A percentile compares a stretch with the other conserved stretches of the same genome.
Evolutionary conservation across 2,888 invertebrate species (phyloP).

Genomic region (Chirona hameri): DNA sequence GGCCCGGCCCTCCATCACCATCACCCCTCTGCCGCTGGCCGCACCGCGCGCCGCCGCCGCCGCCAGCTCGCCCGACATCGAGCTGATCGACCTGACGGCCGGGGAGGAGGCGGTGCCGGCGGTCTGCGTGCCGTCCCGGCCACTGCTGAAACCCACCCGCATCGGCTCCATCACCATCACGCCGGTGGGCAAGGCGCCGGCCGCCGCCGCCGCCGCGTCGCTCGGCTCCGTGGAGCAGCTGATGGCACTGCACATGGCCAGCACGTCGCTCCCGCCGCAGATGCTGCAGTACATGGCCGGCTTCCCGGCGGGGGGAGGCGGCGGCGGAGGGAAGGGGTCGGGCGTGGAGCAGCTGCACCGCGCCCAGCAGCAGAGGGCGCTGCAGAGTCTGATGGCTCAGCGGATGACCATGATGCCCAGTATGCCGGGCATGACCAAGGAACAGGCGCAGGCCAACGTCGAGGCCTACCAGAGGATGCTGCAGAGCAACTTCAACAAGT

Average conservation of each 20-base stretch:
- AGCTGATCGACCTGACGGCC: constrained; percentile 1
- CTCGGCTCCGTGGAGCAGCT: background rate
- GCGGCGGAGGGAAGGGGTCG: background rate
- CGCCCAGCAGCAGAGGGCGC: constrained; percentile 5
- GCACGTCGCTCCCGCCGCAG: constrained; percentile 4
- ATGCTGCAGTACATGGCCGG: background rate
- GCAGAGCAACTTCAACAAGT: constrained; percentile 2
- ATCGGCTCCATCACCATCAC: constrained; percentile 28
- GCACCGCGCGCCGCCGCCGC: background rate
- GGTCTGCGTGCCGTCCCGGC: background rate
- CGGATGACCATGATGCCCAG: constrained; percentile 13
- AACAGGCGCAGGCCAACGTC: constrained; percentile 13
- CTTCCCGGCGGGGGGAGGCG: background rate
- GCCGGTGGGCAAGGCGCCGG: background rate
- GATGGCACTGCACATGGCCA: background rate
- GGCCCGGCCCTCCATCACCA: constrained; percentile 39
- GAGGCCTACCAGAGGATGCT: constrained; percentile 7
- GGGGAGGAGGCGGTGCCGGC: background rate
- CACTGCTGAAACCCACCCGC: constrained; percentile 12
- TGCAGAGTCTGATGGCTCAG: background rate
- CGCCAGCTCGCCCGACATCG: constrained; percentile 7
- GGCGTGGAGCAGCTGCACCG: constrained; percentile 25
- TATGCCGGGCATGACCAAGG: background rate
- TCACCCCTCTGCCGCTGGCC: constrained; percentile 39
- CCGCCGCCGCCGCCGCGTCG: background rate